Conservation (phyloP, 1,140 invertebrate genomes). For the Diorhabda elongata region DNA sequence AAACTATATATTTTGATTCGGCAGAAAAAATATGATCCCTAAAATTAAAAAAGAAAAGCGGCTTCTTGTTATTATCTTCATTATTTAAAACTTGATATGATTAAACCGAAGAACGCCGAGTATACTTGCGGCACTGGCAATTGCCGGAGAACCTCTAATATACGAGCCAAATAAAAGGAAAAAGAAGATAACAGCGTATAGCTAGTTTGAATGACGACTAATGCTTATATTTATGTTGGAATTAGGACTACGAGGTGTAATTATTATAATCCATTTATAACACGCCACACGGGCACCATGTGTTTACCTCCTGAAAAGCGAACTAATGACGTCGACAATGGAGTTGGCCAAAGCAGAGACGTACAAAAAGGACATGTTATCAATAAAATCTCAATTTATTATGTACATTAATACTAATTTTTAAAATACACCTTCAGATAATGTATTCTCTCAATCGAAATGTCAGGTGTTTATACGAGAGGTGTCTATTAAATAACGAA, state of each 20-base stretch:
- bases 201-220: neutral
- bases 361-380: neutral
- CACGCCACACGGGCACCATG: conserved; percentile 1
- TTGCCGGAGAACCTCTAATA: neutral
- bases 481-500: too few species aligned
- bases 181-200: neutral
- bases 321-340: neutral
- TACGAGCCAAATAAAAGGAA: conserved; percentile 2
- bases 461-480: too few species aligned
- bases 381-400: too few species aligned
- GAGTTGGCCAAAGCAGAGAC: neutral
- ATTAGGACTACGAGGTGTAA: neutral
- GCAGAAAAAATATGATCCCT: too few species aligned
- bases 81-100: too few species aligned
- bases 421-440: too few species aligned
- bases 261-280: conserved; percentile 3
- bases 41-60: too few species aligned
- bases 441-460: too few species aligned
- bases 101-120: too few species aligned
- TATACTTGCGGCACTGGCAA: neutral
- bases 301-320: conserved; percentile 1
- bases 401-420: too few species aligned
- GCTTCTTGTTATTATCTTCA: too few species aligned
- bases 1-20: too few species aligned
- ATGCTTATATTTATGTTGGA: conserved; percentile 2